Base-by-base conservation (phyloP, 2,888 invertebrate genomes). In the Gastrophysa polygoni region DNA sequence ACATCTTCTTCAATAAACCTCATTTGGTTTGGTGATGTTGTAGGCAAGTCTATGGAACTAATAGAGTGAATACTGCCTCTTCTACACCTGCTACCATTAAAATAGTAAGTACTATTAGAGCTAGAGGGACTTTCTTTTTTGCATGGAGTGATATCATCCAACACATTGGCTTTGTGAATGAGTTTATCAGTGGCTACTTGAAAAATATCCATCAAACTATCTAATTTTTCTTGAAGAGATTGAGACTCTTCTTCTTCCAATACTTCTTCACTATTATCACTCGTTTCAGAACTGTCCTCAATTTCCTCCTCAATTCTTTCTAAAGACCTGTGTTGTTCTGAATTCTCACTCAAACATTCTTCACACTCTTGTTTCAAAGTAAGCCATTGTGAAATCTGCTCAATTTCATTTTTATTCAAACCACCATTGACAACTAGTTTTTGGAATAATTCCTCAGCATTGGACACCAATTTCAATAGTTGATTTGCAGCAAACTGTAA, bases 291-390 rank as follows among this genome's bases (percentile, higher is more conserved):
- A 61, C 71, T 73, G 20, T 73, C 78, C 57, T 66, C 66, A 51
- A 76, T 77, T 57, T 85, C 84, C 74, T 86, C 86, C 69, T 86
- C 85, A 28, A 87, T 86, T 68, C 84, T 79, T 69, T 85, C 86
- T 43, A 86, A 75, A 7, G 85, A 84, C 65, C 84, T 78, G 55
- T 83, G 81, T 0, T 82, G 81, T 70, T 84, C 85, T n/a, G 85
- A 85, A 10, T 80, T 80, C 58, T 83, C 84, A 51, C 86, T 87
- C 49, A 91, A 84, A 77, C 93, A 93, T 76, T 93, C 93, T 79
- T 93, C 92, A 80, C 92, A 93, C 80, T 94, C 94, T 70, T 93
- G 92, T 76, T 93, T 93, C 64, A 93, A 82, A 73, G 91, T 92
- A 16, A 94, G 82, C 94, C 94, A 94, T 70, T 92, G 90, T 75